These are phyloP conservation scores for Ganaspis brasiliensis DNA, from an alignment of 2,888 invertebrate species.

Conservation along the genomic window DNA sequence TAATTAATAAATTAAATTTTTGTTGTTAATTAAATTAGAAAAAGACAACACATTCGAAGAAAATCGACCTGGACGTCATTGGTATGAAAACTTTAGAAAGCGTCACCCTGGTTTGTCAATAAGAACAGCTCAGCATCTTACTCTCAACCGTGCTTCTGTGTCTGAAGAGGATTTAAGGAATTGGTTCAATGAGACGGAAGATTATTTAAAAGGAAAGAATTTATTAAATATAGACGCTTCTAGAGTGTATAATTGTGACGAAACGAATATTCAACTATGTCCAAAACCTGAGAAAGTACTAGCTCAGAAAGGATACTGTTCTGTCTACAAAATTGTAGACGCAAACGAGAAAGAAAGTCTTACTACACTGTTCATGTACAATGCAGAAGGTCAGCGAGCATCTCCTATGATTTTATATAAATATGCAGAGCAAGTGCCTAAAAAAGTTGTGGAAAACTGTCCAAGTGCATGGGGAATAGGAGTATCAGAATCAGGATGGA, in stretches of 20 bases:
- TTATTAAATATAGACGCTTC: slow-evolving; percentile 60
- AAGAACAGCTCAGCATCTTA: slow-evolving; percentile 50
- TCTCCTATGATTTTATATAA: slow-evolving; percentile 36
- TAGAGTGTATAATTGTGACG: slow-evolving; percentile 63
- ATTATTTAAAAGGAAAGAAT: slow-evolving; percentile 58
- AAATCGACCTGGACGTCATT: slow-evolving; percentile 52
- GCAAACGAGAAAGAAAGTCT: slow-evolving; percentile 56
- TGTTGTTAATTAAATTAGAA: slow-evolving; percentile 46
- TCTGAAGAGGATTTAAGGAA: slow-evolving; percentile 40
- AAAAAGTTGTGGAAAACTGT: slow-evolving; percentile 3
- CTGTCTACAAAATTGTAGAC: slow-evolving; percentile 61
- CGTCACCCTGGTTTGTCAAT: slow-evolving; percentile 67
- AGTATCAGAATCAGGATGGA: slow-evolving; percentile 44
- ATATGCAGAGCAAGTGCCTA: slow-evolving; percentile 16
- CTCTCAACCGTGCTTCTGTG: slow-evolving; percentile 24
- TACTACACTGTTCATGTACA: slow-evolving; percentile 57
- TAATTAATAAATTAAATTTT: no score
- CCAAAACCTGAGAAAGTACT: slow-evolving; percentile 60
- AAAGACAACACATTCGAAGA: not conserved
- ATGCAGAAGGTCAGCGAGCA: slow-evolving; percentile 35
- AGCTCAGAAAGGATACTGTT: slow-evolving; percentile 48
- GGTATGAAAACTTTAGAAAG: slow-evolving; percentile 69
- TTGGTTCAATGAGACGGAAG: slow-evolving; percentile 53
- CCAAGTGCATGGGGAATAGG: slow-evolving; percentile 45
- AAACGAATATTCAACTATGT: slow-evolving; percentile 58